A percentile compares a stretch with the other conserved stretches of the same genome.
These are phyloP conservation scores for Dreissena polymorpha DNA, from an alignment of 1,140 invertebrate species.

Conservation along the genomic window DNA sequence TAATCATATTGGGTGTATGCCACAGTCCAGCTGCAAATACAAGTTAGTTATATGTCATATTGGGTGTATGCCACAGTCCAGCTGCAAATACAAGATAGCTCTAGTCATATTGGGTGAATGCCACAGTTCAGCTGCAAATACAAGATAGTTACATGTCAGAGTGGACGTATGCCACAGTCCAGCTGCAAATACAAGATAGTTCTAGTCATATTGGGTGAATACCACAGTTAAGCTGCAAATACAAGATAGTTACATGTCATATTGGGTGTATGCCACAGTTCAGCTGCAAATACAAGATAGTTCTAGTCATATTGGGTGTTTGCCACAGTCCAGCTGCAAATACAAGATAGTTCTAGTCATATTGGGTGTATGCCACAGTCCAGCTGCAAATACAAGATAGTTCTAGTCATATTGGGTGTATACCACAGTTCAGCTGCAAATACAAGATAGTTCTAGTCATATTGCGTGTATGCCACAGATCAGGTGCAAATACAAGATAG, in stretches of 20 bases:
- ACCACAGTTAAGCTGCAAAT: conserved; percentile 93
- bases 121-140: conserved; percentile 93
- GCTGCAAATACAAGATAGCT: conserved; percentile 79
- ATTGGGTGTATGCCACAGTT: conserved; percentile 99
- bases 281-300: conserved; percentile 83
- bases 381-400: conserved; percentile 83
- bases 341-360: too few relatives aligned
- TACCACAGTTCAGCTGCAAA: conserved; percentile 95
- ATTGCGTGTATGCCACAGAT: conserved; percentile 99
- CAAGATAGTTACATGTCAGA: too few relatives aligned
- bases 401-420: too few relatives aligned
- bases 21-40: conserved; percentile 91
- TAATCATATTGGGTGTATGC: conserved; percentile 99
- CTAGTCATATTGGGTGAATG: conserved; percentile 99
- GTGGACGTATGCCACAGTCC: conserved; percentile 99
- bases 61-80: conserved; percentile 99
- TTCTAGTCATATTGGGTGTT: too few relatives aligned
- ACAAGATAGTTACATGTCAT: too few relatives aligned
- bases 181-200: conserved; percentile 83
- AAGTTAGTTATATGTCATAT: too few relatives aligned
- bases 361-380: conserved; percentile 99
- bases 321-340: conserved; percentile 95
- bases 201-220: too few relatives aligned
- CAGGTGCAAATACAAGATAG: conserved; percentile 83
- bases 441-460: too few relatives aligned